These are phyloP conservation scores for Morpho deidamia DNA, from an alignment of 2,888 invertebrate species.

Conservation along the genomic window DNA sequence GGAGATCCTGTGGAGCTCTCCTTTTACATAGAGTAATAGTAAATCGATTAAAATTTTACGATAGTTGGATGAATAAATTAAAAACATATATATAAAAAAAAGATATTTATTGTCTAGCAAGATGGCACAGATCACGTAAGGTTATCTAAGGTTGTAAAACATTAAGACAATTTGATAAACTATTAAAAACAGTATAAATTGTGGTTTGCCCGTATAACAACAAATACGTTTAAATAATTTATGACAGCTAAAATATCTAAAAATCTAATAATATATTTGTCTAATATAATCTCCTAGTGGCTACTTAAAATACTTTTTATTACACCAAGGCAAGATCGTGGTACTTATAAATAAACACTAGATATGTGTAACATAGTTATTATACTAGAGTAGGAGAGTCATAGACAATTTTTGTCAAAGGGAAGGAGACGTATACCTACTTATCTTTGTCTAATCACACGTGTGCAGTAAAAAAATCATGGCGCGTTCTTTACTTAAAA, in stretches of 20 bases:
- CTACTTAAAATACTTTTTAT: too few relatives aligned
- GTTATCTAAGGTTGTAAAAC: constrained; percentile 27
- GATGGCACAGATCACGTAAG: constrained; percentile 33
- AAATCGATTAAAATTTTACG: not conserved
- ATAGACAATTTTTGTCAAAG: too few relatives aligned
- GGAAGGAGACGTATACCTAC: too few relatives aligned
- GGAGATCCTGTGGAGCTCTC: too few relatives aligned
- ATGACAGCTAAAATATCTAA: not conserved
- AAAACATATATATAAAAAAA: constrained; percentile 1
- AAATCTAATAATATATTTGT: not conserved
- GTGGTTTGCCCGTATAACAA: not conserved
- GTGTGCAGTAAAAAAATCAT: too few relatives aligned
- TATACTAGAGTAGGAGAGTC: too few relatives aligned
- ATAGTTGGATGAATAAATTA: constrained; percentile 7
- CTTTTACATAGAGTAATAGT: too few relatives aligned
- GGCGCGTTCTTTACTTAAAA: too few relatives aligned
- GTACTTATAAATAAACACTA: not conserved
- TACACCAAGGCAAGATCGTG: not conserved
- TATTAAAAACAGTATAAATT: constrained; percentile 1
- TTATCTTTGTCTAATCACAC: too few relatives aligned
- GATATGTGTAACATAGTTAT: too few relatives aligned
- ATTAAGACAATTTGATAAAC: constrained; percentile 2
- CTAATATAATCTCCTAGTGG: too few relatives aligned
- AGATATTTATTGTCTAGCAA: constrained; percentile 37
- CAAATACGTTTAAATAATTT: too few relatives aligned